Base-by-base conservation (phyloP, 2,797 vertebrate species). In the Acrocephalus scirpaceus region DNA sequence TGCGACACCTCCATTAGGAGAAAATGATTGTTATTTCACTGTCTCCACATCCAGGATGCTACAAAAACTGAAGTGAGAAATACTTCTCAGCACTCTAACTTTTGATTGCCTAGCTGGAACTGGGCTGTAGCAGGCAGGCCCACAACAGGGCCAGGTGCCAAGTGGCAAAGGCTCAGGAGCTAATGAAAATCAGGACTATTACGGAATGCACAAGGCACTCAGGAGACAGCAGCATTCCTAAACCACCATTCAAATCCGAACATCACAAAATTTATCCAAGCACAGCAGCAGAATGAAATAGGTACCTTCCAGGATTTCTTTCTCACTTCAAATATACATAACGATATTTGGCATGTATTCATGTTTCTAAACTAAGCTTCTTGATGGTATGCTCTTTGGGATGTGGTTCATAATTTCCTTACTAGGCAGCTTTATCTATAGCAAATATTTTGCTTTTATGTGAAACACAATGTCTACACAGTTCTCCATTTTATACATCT, bases 391-490 rank as follows among this genome's bases (percentile, higher is more conserved):
- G 70, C 51, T 84, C 79, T 75, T 78, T 70, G 90, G 88, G 93
- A 95, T 84, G 91, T 92, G 94, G 91, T 94, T 95, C 92, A 71
- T 71, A 82, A 90, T 86, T 96, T 93, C 83, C 95, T 96, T 90
- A 86, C 60, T 67, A 92, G 90, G 80, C 88, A 90, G 80, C 70
- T 93, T 95, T 88, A 92, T 90, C 94, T 92, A 88, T 10, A 90
- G 80, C 77, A 96, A 93, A 96, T 94, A 92, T 93, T 96, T 95
- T 90, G 80, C 83, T 95, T 96, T 88, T 82, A 86, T 67, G 83
- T 64, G 84, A 93, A 96, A 92, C 60, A 81, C 42, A 56, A 57
- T 58, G 88, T 92, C 93, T 96, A 84, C 74, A 89, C 60, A 87
- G 88, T 77, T 85, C 93, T 95, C 74, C 65, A 86, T 65, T 94